These are phyloP conservation scores for Poeciliopsis turneri DNA, from an alignment of 2,797 vertebrate species.

Conservation along the genomic window DNA sequence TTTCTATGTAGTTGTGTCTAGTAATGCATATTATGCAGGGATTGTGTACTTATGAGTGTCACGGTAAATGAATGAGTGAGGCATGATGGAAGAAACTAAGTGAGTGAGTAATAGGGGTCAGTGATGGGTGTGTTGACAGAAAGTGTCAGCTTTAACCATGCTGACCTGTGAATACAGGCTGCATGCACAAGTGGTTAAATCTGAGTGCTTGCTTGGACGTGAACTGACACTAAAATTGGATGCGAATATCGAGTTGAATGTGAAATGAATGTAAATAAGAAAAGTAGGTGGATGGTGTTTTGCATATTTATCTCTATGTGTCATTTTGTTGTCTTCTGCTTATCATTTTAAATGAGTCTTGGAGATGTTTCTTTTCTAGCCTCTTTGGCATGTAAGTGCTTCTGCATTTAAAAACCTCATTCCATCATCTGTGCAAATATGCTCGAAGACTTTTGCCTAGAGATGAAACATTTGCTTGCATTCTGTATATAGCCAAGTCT, in stretches of 20 bases:
- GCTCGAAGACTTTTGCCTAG: slow-evolving; percentile 23
- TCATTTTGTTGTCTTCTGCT: slow-evolving; percentile 54
- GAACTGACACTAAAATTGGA: slow-evolving; percentile 72
- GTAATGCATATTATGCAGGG: slow-evolving; percentile 18
- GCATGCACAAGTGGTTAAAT: slow-evolving; percentile 79
- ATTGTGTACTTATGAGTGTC: slow-evolving; percentile 6
- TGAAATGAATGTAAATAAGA: slow-evolving; percentile 71
- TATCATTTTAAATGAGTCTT: slow-evolving; percentile 49
- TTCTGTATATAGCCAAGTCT: slow-evolving; percentile 21
- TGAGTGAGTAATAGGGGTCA: slow-evolving; percentile 82
- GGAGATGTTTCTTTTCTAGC: slow-evolving; percentile 43
- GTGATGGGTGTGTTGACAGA: slow-evolving; percentile 82
- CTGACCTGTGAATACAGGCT: slow-evolving; percentile 71
- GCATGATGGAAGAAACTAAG: slow-evolving; percentile 69
- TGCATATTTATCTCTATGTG: slow-evolving; percentile 60
- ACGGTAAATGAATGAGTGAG: slow-evolving; percentile 57
- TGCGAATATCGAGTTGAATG: slow-evolving; percentile 69
- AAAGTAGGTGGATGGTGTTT: slow-evolving; percentile 67
- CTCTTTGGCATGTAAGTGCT: slow-evolving; percentile 44
- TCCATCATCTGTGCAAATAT: slow-evolving; percentile 51
- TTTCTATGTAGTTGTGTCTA: slow-evolving; percentile 35
- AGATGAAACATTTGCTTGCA: slow-evolving; percentile 6
- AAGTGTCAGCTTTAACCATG: slow-evolving; percentile 81
- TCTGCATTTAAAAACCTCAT: slow-evolving; percentile 51
- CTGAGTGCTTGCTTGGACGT: slow-evolving; percentile 76